phyloP scores from a whole-genome alignment of 2,888 invertebrate species.

The Zele albiditarsus region DNA sequence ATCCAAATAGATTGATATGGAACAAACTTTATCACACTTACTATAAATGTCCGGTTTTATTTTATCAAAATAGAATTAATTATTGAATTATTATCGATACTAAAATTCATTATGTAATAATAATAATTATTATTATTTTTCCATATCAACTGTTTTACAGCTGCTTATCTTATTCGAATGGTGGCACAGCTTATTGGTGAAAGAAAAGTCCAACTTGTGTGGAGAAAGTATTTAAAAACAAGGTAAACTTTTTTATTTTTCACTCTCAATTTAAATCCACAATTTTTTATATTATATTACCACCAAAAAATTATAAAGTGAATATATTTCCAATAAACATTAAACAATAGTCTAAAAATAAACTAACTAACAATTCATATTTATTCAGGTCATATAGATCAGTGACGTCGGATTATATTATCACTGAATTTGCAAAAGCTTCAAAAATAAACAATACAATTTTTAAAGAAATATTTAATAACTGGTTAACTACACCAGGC shows the following conservation, averaged over 20 bases:
- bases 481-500: constrained; percentile 80
- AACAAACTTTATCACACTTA: not conserved
- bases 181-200: constrained; percentile 74
- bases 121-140: too few relatives aligned
- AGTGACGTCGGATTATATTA: constrained; percentile 74
- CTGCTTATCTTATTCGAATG: constrained; percentile 76
- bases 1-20: not conserved
- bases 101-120: too few relatives aligned
- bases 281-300: too few relatives aligned
- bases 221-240: constrained; percentile 40
- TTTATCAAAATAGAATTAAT: not conserved
- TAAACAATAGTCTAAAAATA: not conserved
- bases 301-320: constrained; percentile 65
- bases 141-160: constrained; percentile 55
- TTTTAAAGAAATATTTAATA: constrained; percentile 68
- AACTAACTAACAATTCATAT: too few relatives aligned
- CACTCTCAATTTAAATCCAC: too few relatives aligned
- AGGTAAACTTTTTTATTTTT: too few relatives aligned
- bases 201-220: constrained; percentile 70
- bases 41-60: not conserved
- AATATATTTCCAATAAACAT: constrained; percentile 52
- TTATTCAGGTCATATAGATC: constrained; percentile 55
- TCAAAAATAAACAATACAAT: constrained; percentile 23
- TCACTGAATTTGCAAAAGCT: constrained; percentile 52
- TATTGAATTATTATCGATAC: not conserved